Base-by-base conservation (phyloP, 2,888 invertebrate species). In the Ormia ochracea region DNA sequence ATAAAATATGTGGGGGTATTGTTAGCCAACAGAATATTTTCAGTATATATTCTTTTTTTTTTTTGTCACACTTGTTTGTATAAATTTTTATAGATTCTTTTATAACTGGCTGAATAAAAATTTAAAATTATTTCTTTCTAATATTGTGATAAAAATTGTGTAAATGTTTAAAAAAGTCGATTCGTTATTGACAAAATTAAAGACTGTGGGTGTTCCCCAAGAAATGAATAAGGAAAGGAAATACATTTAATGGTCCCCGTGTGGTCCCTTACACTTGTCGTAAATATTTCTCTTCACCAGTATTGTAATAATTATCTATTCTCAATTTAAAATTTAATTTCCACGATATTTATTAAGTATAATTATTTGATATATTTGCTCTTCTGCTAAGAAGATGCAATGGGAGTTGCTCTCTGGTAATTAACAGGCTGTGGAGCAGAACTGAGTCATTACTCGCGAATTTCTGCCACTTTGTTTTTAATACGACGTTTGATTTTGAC, bases 111-210 rank as follows among this genome's bases (percentile, higher is more conserved):
- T 70, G 41, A 43, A 26, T 21, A 58, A 70, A 50, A 33, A 26
- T 69, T 69, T 12, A 1, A 21, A 17, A 50, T 48, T 48, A 50
- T 52, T 59, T 54, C 17, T 52, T 58, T 61, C 3, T n/a, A 45
- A 31, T 23, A 61, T 45, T 78, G 50, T 65, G 43, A 58, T 14
- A 63, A 50, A 48, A 38, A 63, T 80, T 82, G 4, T 33, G 74
- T 74, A 74, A 76, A 78, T 81, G 68, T 81, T 81, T 70, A 81
- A 81, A 80, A 72, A 59, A 65, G 66, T 63, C 81, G 70, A 70
- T 41, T 65, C 59, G 45, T 48, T 61, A 63, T 72, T 76, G 76
- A 48, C 50, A 54, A 17, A 26, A 26, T 45, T 41, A 14, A 59
- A 66, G 50, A 28, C 50, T 61, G 76, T 63, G 76, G 80, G 76